Percentiles rank a stretch among this genome's conserved stretches.
These are phyloP conservation scores for Sebastes fasciatus DNA, from an alignment of 2,113 vertebrate species.

Conservation along the genomic window DNA sequence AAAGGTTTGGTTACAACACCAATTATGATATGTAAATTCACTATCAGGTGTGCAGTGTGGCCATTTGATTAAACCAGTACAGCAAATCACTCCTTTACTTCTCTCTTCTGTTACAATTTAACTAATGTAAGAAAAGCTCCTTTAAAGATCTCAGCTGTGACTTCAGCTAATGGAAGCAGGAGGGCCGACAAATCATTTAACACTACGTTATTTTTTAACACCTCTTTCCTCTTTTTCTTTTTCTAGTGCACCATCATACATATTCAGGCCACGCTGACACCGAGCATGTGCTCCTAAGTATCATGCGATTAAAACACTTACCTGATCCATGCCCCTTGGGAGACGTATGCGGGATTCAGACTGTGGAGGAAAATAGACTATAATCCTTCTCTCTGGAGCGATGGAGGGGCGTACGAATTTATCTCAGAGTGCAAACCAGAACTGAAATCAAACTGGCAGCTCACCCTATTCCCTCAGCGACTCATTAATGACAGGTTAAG, in stretches of 20 bases:
- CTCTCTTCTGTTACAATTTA: conserved; percentile 43
- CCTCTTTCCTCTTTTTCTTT: conserved; percentile 10
- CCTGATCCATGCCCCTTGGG: conserved; percentile 72
- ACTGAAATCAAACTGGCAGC: conserved; percentile 74
- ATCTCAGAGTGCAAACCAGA: conserved; percentile 63
- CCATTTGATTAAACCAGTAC: conserved; percentile 69
- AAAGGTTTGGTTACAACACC: conserved; percentile 68
- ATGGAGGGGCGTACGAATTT: conserved; percentile 54
- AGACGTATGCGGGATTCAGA: conserved; percentile 60
- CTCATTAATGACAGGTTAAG: conserved; percentile 86
- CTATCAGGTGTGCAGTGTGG: conserved; percentile 50
- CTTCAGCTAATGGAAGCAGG: conserved; percentile 34
- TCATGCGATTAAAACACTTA: conserved; percentile 74
- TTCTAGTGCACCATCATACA: conserved; percentile 39
- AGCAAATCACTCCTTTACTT: conserved; percentile 49
- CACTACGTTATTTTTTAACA: conserved; percentile 37
- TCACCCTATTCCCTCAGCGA: conserved; percentile 78
- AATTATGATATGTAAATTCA: conserved; percentile 80
- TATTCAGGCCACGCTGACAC: conserved; percentile 68
- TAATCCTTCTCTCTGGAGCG: conserved; percentile 70
- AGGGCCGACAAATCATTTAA: conserved; percentile 39
- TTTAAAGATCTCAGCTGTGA: conserved; percentile 41
- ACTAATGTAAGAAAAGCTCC: conserved; percentile 59
- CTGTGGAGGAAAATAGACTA: conserved; percentile 62
- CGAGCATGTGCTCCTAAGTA: conserved; percentile 57